phyloP scores from a whole-genome alignment of 2,797 vertebrate genomes.

The Cyclura pinguis region DNA sequence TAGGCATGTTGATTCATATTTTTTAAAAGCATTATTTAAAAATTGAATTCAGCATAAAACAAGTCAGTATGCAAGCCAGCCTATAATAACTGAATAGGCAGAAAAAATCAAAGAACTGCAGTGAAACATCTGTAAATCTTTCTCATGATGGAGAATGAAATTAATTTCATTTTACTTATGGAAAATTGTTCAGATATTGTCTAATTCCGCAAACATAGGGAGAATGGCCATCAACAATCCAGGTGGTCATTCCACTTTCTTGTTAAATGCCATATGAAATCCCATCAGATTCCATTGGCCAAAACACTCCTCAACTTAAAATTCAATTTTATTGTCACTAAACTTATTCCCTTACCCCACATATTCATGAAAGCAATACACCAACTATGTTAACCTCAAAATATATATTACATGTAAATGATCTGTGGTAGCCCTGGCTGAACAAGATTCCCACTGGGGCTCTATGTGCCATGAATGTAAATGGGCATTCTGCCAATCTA shows the following conservation, averaged over 20 bases:
- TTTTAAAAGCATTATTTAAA: background rate
- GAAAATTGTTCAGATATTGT: background rate
- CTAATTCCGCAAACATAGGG: background rate
- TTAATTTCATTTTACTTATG: background rate
- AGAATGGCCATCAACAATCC: background rate
- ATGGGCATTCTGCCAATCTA: background rate
- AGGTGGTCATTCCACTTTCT: background rate
- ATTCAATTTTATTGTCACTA: background rate
- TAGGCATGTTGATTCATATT: background rate
- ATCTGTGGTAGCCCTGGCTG: no score
- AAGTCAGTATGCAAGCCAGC: background rate
- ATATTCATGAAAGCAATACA: background rate
- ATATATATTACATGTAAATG: no score
- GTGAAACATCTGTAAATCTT: background rate
- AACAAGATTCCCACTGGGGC: no score
- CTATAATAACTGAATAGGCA: background rate
- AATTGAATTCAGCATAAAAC: background rate
- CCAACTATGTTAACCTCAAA: background rate
- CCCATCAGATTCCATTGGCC: background rate
- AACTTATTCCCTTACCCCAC: no score
- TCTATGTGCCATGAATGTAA: background rate
- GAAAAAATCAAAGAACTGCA: background rate
- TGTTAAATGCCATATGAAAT: background rate
- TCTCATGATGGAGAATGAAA: background rate
- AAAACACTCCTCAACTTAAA: background rate